Evolutionary conservation across 2,113 vertebrate genomes (phyloP).

Genomic region (Zapornia atra): DNA sequence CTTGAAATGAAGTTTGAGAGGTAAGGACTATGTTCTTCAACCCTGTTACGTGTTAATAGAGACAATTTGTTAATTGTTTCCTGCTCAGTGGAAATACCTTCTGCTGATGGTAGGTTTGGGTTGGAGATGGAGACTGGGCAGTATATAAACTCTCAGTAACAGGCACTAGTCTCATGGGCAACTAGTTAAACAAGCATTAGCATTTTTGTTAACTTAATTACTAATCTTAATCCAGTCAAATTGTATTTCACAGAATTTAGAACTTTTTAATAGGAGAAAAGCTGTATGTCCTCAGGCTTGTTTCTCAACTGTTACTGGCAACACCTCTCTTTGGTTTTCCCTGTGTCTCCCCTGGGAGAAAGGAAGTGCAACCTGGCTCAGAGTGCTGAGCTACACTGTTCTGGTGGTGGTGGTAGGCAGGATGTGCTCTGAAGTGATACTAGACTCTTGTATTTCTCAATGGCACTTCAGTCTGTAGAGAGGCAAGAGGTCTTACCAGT

Average conservation of each 20-base stretch:
- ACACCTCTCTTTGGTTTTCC: neutral
- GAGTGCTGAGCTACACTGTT: neutral
- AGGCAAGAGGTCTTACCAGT: neutral
- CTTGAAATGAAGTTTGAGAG: neutral
- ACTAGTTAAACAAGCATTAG: neutral
- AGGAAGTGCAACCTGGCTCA: neutral
- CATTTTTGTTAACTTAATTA: neutral
- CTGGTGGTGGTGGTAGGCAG: rapidly evolving
- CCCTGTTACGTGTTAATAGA: neutral
- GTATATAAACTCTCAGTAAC: neutral
- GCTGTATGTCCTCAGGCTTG: neutral
- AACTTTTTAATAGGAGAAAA: neutral
- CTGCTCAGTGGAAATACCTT: neutral
- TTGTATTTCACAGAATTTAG: neutral
- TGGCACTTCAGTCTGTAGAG: neutral
- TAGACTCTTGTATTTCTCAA: neutral
- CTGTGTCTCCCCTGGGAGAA: neutral
- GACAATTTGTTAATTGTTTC: constrained; percentile 4
- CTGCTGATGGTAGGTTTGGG: neutral
- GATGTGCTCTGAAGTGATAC: neutral
- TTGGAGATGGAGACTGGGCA: neutral
- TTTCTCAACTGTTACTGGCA: neutral
- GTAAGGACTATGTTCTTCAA: neutral
- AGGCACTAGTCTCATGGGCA: neutral
- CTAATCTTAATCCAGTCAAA: neutral